A percentile compares a stretch with the other conserved stretches of the same genome.
These are phyloP conservation scores for Erythrolamprus reginae DNA, from an alignment of 2,113 vertebrate genomes.

Conservation along the genomic window DNA sequence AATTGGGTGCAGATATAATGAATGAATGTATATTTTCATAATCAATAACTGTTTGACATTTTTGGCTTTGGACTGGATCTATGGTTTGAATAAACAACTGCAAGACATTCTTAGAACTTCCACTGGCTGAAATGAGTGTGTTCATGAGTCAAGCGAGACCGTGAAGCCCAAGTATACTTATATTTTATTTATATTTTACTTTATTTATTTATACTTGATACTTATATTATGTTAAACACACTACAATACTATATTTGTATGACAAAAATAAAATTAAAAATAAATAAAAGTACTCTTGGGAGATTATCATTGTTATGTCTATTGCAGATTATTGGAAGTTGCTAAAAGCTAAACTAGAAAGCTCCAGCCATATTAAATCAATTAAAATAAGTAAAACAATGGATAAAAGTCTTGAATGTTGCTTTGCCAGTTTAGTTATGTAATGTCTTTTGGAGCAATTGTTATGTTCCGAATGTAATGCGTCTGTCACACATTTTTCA, in stretches of 20 bases:
- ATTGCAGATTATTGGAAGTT: not conserved
- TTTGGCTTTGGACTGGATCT: not conserved
- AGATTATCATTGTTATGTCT: not conserved
- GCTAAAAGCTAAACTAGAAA: not conserved
- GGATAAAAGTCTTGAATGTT: not conserved
- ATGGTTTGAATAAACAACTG: not conserved
- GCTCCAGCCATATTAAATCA: not conserved
- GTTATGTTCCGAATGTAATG: not conserved
- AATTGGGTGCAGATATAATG: not conserved
- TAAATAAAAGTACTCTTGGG: not conserved
- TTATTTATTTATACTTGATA: too few species aligned
- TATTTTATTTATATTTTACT: too few species aligned
- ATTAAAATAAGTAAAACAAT: not conserved
- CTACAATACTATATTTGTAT: too few species aligned
- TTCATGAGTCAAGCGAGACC: not conserved
- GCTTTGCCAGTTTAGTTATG: not conserved
- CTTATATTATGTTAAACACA: too few species aligned
- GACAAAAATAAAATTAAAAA: too few species aligned
- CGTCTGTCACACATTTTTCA: not conserved
- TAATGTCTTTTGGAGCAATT: not conserved
- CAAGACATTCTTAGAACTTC: not conserved
- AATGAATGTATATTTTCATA: not conserved
- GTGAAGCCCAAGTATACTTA: not conserved
- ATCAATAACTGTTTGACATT: not conserved
- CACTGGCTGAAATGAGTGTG: not conserved